Evolutionary conservation across 37 sponge, comb jelly and placozoan genomes (phyloP), one percentile per base, ranked within the genome.

Genomic region (Cliona cf. orientalis): DNA sequence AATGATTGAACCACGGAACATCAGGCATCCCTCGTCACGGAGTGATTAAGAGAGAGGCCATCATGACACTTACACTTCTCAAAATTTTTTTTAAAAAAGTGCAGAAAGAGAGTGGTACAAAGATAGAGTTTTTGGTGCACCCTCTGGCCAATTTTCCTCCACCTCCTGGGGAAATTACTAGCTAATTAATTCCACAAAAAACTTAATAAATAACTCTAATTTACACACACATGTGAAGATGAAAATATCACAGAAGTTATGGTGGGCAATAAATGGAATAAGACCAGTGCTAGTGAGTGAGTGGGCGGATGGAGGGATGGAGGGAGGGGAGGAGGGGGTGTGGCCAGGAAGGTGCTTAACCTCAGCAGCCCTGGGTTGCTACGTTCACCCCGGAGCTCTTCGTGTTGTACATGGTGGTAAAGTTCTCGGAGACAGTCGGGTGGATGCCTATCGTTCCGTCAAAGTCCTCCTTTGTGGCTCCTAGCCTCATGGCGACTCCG

Each of bases 361-460:
- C 93, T 97, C 98, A 97, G 96, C 98, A 97, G 19, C 91, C 95
- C 17, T 75, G 33, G 14, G 74, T 70, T 17, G 63, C 80, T 25
- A 83, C 73, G n/a, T 91, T 85, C 11, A 66, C 69, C 1, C 95
- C 95, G 3, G 98, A 97, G 45, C 87, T 66, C 85, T 93, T 95
- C 38, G 96, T 92, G 31, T 65, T 78, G 46, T 63, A 71, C 64
- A 97, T 44, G 21, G 98, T 91, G 59, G 98, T 97, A 76, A 95
- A 90, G 58, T 41, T 85, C 89, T 99, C 99, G 21, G 99, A 87
- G 71, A 79, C 83, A 45, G 99, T 99, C 5, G 99, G 99, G 64
- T 99, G 99, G 74, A 99, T 99, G 23, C 99, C 99, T 14, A 99
- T 87, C 34, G 91, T 90, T 40, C 70, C 60, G 60, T 99, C 99